Evolutionary conservation across 2,888 invertebrate genomes (phyloP), one percentile per base, ranked within the genome.

Genomic region (Blastobasis adustella): DNA sequence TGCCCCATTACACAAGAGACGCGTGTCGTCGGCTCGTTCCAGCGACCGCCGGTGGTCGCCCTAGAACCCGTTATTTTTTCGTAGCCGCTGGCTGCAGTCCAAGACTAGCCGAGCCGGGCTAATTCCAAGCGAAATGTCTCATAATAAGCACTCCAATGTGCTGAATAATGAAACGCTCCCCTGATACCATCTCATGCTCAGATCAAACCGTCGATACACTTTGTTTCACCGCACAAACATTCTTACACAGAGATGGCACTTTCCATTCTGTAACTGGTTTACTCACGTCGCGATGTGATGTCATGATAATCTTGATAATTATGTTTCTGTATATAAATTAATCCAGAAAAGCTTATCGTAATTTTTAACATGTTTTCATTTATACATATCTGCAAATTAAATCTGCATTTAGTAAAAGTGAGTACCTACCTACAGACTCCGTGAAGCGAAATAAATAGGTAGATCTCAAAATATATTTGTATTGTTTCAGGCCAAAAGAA

Each of bases 401-500:
- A 23, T 23, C 23, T 23, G 23, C 23, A 23, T 23, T 23, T 2
- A 23, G 23, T 1, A 23, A 23, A 23, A 23, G 23, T 23, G 23
- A 23, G 23, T 23, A 23, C 23, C 23, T 23, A 23, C 23, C 2
- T 23, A 23, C 23, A 23, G 23, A 23, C 23, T 23, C 23, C 23
- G 23, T 1, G 3, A 23, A 23, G 23, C 23, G 23, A 23, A 23
- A 23, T 23, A 23, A 23, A 23, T 23, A 23, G 23, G 23, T 23
- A 23, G 23, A 23, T 23, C 23, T 23, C 23, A 23, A 23, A 23
- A 23, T 23, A 10, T 39, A 42, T 41, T n/a, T 7, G 7, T 59
- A 62, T 82, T 77, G 77, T 90, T 90, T 9, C 88, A 95, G 95
- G 93, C 79, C 91, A 93, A 68, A 96, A 95, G 89, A 92, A 94